Base-by-base conservation (phyloP, 2,113 vertebrate species). In the Reinhardtius hippoglossoides region DNA sequence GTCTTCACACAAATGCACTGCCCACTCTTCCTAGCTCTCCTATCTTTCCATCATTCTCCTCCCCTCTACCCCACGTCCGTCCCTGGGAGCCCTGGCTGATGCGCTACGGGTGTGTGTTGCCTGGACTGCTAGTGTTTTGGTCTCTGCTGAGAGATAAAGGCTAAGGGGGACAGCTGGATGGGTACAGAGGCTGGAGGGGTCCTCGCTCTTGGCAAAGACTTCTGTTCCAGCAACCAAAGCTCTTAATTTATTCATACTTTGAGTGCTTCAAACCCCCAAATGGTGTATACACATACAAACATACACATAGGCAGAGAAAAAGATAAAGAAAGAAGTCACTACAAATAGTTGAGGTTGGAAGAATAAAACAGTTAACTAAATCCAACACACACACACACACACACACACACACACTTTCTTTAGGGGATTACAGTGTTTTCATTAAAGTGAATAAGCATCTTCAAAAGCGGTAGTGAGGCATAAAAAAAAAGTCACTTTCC, bases 211-310 rank as follows among this genome's bases (percentile, higher is more conserved):
- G 80, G 86, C 88, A 84, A 74, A 80, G 74, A 76, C 80, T 70
- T 75, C 26, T 56, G 76, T 74, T 87, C 77, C 80, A 75, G 82
- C 84, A 86, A 87, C 81, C 79, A 88, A 77, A 84, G 60, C 80
- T 79, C 77, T 88, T 90, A 72, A 93, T 88, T 91, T 88, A 89
- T 91, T 94, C 83, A 93, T 91, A 84, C 79, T 82, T 84, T 86
- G 78, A 91, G 88, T 88, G 87, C 81, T 84, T 82, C 75, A 87
- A 83, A 71, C 67, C 66, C 83, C 82, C n/a, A 42, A 69, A 81
- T 74, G 72, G 78, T 79, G 60, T 52, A 12, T 42, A 79, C 61
- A 80, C 46, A 68, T 23, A 61, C 26, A 76, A 68, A 78, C 24
- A 60, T 26, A 62, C 58, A 79, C 35, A 44, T 23, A 15, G 18